phyloP scores from a whole-genome alignment of 2,113 vertebrate genomes.

The Spea multiplicata region DNA sequence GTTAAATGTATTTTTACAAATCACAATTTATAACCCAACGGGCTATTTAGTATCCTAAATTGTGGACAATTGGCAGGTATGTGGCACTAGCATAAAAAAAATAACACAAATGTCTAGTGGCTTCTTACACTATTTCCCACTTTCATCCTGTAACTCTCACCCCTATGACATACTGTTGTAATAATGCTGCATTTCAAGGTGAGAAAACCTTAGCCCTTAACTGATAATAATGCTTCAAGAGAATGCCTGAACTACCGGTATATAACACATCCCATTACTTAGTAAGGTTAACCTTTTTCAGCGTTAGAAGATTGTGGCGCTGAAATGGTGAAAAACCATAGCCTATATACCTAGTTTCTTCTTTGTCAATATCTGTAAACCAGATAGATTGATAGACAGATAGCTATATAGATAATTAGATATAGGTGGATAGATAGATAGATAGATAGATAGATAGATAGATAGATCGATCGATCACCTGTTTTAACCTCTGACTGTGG shows the following conservation, averaged over 20 bases:
- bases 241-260: neutral
- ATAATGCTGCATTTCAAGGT: conserved; percentile 14
- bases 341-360: too few relatives aligned
- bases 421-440: neutral
- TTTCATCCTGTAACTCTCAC: conserved; percentile 1
- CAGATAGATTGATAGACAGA: too few relatives aligned
- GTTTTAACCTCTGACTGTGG: too few relatives aligned
- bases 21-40: too few relatives aligned
- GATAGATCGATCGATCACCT: too few relatives aligned
- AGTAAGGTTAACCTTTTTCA: too few relatives aligned
- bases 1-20: too few relatives aligned
- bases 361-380: too few relatives aligned
- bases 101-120: neutral
- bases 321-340: neutral
- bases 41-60: neutral
- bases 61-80: neutral
- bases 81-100: neutral
- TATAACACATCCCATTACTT: neutral
- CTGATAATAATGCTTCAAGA: neutral
- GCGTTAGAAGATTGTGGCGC: neutral
- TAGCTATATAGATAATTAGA: too few relatives aligned
- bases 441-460: neutral
- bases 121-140: neutral
- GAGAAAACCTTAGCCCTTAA: conserved; percentile 16
- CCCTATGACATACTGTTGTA: conserved; percentile 1